phyloP scores from a whole-genome alignment of 2,888 invertebrate species.

The Escarpia spicata region DNA sequence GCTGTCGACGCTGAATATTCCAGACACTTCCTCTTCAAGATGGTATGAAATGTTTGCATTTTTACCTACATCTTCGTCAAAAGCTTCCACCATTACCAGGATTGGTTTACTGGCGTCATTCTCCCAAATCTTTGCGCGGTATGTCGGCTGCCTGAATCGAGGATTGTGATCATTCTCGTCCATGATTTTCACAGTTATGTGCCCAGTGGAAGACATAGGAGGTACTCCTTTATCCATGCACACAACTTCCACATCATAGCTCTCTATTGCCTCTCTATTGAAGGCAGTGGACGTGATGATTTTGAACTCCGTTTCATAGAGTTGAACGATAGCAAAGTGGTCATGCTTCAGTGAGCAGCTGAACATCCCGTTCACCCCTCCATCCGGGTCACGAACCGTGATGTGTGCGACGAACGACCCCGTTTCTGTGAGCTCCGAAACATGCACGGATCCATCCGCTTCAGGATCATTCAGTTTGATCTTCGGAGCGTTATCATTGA shows the following conservation, averaged over 20 bases:
- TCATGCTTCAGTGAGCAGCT: slow-evolving; percentile 46
- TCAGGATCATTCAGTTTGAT: slow-evolving; percentile 66
- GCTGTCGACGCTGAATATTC: slow-evolving; percentile 29
- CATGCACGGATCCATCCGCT: slow-evolving; percentile 19
- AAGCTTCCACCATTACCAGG: slow-evolving; percentile 36
- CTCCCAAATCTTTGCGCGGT: slow-evolving; percentile 36
- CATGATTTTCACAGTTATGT: slow-evolving; percentile 33
- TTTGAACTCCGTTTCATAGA: slow-evolving; percentile 32
- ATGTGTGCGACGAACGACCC: slow-evolving; percentile 28
- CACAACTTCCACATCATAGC: slow-evolving; percentile 35
- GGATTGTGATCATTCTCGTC: slow-evolving; percentile 42
- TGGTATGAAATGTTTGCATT: slow-evolving; percentile 54
- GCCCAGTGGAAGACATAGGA: slow-evolving; percentile 27
- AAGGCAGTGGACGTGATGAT: slow-evolving; percentile 35
- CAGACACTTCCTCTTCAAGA: slow-evolving; percentile 34
- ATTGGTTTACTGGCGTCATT: slow-evolving; percentile 33
- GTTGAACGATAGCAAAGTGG: slow-evolving; percentile 52
- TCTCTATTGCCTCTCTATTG: slow-evolving; percentile 35
- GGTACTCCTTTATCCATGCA: slow-evolving; percentile 38
- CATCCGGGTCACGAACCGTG: slow-evolving; percentile 28
- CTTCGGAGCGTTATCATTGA: slow-evolving; percentile 87
- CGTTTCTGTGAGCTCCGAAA: slow-evolving; percentile 17
- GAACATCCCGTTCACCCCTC: slow-evolving; percentile 32
- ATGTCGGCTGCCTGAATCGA: slow-evolving; percentile 32
- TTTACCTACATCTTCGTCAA: slow-evolving; percentile 46